Conservation (phyloP, 2,888 invertebrate genomes). For the Lasioglossum calceatum region DNA sequence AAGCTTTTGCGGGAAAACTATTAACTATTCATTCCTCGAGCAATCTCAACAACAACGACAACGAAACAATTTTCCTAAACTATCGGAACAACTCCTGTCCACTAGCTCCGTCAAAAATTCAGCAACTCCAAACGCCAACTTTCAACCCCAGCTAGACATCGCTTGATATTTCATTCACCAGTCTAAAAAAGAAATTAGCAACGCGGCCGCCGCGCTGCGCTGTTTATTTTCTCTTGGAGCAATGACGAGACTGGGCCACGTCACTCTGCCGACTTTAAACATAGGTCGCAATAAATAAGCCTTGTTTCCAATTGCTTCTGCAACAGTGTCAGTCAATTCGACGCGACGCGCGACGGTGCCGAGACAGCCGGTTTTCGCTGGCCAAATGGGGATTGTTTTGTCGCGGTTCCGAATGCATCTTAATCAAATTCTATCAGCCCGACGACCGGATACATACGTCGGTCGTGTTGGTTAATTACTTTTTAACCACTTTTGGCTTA, state of each 20-base stretch:
- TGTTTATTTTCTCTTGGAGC: not conserved
- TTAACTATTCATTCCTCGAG: too few relatives aligned
- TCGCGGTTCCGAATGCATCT: not conserved
- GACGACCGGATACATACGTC: not conserved
- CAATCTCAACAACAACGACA: not conserved
- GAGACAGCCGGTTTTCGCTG: not conserved
- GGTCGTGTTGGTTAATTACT: not conserved
- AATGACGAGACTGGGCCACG: not conserved
- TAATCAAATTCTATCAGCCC: not conserved
- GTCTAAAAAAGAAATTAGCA: not conserved
- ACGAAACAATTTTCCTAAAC: not conserved
- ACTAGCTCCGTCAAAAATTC: not conserved
- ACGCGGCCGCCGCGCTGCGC: fast-evolving
- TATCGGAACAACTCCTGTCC: not conserved
- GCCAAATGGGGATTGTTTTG: not conserved
- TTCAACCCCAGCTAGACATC: not conserved
- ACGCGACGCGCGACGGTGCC: not conserved
- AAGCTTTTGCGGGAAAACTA: too few relatives aligned
- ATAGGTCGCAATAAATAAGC: not conserved
- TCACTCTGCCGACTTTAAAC: not conserved
- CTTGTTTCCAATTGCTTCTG: not conserved
- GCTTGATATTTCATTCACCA: not conserved
- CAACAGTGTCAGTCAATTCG: not conserved
- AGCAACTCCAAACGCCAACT: not conserved
- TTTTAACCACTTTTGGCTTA: fast-evolving